phyloP scores from a whole-genome alignment of 2,113 vertebrate species.

The Plecturocebus donacophilus region DNA sequence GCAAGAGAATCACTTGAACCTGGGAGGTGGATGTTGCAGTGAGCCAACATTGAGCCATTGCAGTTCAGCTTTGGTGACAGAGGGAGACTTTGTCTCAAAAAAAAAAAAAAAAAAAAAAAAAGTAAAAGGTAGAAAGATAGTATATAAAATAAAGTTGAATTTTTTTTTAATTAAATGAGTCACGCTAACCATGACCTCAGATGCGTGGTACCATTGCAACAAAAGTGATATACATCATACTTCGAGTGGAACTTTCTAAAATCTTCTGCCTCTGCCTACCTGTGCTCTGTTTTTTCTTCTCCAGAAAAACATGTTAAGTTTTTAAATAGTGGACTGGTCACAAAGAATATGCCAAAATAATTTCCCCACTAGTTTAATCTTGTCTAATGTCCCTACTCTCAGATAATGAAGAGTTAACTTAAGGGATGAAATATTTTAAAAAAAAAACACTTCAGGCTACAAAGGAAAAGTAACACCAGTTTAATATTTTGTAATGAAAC shows the following conservation, averaged over 20 bases:
- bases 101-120: background rate
- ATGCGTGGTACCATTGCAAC: background rate
- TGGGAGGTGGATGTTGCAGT: too few species aligned
- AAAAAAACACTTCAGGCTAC: background rate
- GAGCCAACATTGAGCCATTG: too few species aligned
- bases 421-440: background rate
- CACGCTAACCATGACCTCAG: background rate
- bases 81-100: too few species aligned
- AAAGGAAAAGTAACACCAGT: background rate
- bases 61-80: too few species aligned
- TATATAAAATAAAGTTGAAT: slow-evolving; percentile 8
- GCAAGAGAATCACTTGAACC: too few species aligned
- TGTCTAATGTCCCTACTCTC: background rate
- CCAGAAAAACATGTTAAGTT: background rate
- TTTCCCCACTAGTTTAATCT: background rate
- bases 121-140: background rate
- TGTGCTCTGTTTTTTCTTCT: background rate
- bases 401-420: background rate
- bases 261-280: fast-evolving
- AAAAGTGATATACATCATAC: background rate
- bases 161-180: background rate
- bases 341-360: background rate
- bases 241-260: background rate
- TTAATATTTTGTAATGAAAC: slow-evolving; percentile 18
- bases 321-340: background rate